Percentiles rank a stretch among this genome's conserved stretches.
phyloP scores from a whole-genome alignment of 2,888 invertebrate genomes.

The Parascotia fuliginaria region DNA sequence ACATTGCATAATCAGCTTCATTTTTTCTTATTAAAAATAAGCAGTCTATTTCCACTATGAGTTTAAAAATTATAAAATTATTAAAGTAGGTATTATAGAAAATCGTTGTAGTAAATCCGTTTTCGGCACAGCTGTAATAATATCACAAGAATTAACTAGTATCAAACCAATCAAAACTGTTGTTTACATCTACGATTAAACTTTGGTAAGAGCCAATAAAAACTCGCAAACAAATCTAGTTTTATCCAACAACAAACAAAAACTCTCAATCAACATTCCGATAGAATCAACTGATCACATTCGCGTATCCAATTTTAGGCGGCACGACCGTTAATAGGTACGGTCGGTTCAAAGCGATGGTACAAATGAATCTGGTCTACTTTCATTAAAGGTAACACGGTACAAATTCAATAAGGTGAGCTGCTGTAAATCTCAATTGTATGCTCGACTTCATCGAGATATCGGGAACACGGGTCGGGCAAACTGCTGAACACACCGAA shows the following conservation, averaged over 20 bases:
- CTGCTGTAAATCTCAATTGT: conserved; percentile 70
- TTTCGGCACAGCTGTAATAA: too few species aligned
- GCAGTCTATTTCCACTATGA: too few species aligned
- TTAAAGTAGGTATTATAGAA: too few species aligned
- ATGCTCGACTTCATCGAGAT: conserved; percentile 59
- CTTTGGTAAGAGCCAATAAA: too few species aligned
- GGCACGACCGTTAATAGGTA: conserved; percentile 12
- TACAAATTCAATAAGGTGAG: conserved; percentile 66
- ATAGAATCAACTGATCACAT: neutral
- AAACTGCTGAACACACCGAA: conserved; percentile 54
- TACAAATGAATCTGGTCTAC: conserved; percentile 51
- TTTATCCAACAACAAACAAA: neutral
- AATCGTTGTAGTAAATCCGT: too few species aligned
- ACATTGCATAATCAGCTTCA: too few species aligned
- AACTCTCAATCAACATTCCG: neutral
- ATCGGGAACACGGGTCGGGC: conserved; percentile 47
- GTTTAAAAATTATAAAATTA: too few species aligned
- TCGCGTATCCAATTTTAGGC: neutral
- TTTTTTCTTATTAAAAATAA: too few species aligned
- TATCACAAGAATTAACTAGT: too few species aligned
- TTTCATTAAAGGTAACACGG: conserved; percentile 40
- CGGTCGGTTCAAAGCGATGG: conserved; percentile 36
- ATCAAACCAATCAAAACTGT: too few species aligned
- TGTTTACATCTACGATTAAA: too few species aligned
- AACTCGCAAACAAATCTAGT: neutral